These are phyloP conservation scores for Dasysyrphus albostriatus DNA, from an alignment of 2,888 invertebrate genomes.

Conservation along the genomic window DNA sequence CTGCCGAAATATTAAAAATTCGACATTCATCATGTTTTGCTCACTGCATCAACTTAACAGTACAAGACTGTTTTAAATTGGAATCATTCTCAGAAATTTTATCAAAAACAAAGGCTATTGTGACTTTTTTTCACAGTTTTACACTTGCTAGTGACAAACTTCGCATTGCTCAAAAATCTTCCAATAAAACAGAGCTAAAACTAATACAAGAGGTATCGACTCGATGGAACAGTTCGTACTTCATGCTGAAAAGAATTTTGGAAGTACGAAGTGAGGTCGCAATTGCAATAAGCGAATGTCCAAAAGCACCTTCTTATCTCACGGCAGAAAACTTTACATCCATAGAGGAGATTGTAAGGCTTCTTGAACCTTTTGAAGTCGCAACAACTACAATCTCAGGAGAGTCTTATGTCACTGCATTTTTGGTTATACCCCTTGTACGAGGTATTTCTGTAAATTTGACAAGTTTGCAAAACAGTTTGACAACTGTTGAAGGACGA, in stretches of 20 bases:
- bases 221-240: neutral
- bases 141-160: slow-evolving; percentile 2
- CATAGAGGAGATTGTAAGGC: neutral
- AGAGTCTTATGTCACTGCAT: slow-evolving; percentile 13
- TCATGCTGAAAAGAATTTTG: neutral
- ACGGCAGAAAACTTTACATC: slow-evolving; percentile 19
- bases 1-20: slow-evolving; percentile 16
- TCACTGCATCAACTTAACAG: slow-evolving; percentile 29
- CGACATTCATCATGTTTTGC: slow-evolving; percentile 28
- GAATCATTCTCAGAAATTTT: slow-evolving; percentile 11
- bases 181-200: neutral
- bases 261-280: slow-evolving; percentile 22
- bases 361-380: slow-evolving; percentile 19
- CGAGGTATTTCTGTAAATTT: slow-evolving; percentile 21
- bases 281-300: slow-evolving; percentile 24
- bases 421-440: neutral
- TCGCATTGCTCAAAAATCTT: slow-evolving; percentile 13
- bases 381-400: slow-evolving; percentile 4
- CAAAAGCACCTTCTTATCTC: slow-evolving; percentile 18
- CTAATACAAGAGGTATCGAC: slow-evolving; percentile 9
- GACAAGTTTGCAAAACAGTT: slow-evolving; percentile 27
- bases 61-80: slow-evolving; percentile 21
- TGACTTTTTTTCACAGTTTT: neutral
- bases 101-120: neutral
- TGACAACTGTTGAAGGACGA: slow-evolving; percentile 17